Evolutionary conservation across 92 coral and sea anemone genomes (phyloP).

Genomic region (Meandrina meandrites): DNA sequence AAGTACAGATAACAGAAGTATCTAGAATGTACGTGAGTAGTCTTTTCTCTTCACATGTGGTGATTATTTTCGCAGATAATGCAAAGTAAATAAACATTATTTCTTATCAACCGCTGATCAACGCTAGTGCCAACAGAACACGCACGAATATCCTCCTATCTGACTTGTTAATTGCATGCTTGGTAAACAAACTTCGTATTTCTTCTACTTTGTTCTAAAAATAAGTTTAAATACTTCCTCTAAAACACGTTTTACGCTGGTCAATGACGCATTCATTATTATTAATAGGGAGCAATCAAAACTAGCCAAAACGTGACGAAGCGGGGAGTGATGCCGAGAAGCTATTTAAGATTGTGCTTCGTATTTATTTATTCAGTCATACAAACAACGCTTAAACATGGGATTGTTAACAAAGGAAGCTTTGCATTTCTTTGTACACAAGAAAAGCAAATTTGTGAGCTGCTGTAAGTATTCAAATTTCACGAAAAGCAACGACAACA

Average conservation of each 20-base stretch:
- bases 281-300: not conserved
- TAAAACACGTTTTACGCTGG: not conserved
- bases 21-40: not conserved
- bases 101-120: not conserved
- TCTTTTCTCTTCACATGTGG: not conserved
- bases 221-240: not conserved
- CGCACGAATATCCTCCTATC: not conserved
- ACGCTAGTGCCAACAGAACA: not conserved
- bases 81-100: not conserved
- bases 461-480: not conserved
- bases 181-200: not conserved
- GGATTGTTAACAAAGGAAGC: not conserved
- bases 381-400: slow-evolving; percentile 22
- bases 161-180: not conserved
- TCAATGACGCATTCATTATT: not conserved
- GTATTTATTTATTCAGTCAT: too few relatives aligned
- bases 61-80: not conserved
- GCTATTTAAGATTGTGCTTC: not conserved
- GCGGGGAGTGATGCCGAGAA: not conserved
- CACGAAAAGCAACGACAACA: not conserved
- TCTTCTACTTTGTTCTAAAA: not conserved
- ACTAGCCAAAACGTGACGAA: not conserved
- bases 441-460: not conserved
- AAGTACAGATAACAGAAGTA: not conserved
- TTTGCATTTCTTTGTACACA: not conserved